A percentile compares a stretch with the other conserved stretches of the same genome.
phyloP scores from a whole-genome alignment of 1,140 invertebrate genomes.

The Vanessa tameamea region DNA sequence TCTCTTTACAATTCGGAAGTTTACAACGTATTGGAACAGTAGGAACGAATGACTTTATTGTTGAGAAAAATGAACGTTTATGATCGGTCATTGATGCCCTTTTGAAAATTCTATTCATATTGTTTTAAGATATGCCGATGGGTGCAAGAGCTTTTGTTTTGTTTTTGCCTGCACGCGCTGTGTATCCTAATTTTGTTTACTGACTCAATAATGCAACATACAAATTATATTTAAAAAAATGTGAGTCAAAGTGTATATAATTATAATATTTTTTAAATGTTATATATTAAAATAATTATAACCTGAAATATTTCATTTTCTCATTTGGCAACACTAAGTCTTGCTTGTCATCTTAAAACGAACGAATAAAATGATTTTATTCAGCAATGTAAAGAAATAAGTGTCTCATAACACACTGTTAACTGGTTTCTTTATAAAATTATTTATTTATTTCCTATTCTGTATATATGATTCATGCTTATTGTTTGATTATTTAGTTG shows the following conservation, averaged over 20 bases:
- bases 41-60: constrained; percentile 70
- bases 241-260: neutral
- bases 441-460: no score
- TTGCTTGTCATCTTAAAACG: no score
- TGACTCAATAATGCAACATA: neutral
- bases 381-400: no score
- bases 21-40: constrained; percentile 66
- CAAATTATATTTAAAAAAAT: neutral
- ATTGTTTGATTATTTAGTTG: no score
- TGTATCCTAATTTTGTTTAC: constrained; percentile 1
- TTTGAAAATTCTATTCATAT: constrained; percentile 47
- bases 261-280: neutral
- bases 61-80: constrained; percentile 64
- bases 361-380: no score
- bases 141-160: constrained; percentile 29
- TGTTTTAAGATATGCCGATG: constrained; percentile 54
- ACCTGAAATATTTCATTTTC: no score
- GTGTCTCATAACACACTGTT: no score
- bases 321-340: no score
- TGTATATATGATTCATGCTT: no score
- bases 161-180: constrained; percentile 40
- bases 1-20: constrained; percentile 65
- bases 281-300: no score
- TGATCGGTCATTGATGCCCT: constrained; percentile 50
- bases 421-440: no score